These are phyloP conservation scores for Threskiornis aethiopicus DNA, from an alignment of 2,797 vertebrate genomes.

Conservation along the genomic window DNA sequence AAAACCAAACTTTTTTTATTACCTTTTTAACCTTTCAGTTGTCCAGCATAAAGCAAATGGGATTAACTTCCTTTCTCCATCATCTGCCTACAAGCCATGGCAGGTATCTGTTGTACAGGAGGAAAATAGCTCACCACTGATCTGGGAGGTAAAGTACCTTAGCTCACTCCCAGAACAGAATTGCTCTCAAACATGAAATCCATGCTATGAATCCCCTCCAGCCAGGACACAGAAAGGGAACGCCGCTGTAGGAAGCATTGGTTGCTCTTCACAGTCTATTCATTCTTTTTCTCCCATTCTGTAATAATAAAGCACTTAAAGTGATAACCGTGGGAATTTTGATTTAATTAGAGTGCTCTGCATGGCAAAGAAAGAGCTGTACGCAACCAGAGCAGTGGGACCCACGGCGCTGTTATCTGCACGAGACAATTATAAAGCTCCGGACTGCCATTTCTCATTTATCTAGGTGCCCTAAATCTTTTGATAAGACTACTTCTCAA, in stretches of 20 bases:
- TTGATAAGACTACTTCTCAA: not conserved
- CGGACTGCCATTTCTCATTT: not conserved
- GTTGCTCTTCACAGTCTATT: not conserved
- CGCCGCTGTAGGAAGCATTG: not conserved
- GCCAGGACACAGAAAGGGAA: not conserved
- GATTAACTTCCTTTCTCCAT: not conserved
- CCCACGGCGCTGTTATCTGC: not conserved
- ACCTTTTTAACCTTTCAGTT: not conserved
- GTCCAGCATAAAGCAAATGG: not conserved
- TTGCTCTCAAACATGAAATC: not conserved
- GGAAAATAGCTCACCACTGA: not conserved
- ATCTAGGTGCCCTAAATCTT: not conserved
- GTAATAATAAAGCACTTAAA: not conserved
- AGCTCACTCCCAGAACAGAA: not conserved
- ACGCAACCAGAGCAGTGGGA: not conserved
- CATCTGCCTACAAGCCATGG: not conserved
- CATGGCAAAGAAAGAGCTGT: not conserved
- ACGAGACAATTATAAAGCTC: not conserved
- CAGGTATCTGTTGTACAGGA: not conserved
- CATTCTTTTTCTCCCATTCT: not conserved
- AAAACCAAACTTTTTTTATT: not conserved
- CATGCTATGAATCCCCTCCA: not conserved
- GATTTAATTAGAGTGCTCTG: not conserved
- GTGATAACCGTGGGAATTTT: not conserved
- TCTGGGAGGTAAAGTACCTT: not conserved